Evolutionary conservation across 2,797 vertebrate species (phyloP).

Genomic region (Eidolon dupreanum): DNA sequence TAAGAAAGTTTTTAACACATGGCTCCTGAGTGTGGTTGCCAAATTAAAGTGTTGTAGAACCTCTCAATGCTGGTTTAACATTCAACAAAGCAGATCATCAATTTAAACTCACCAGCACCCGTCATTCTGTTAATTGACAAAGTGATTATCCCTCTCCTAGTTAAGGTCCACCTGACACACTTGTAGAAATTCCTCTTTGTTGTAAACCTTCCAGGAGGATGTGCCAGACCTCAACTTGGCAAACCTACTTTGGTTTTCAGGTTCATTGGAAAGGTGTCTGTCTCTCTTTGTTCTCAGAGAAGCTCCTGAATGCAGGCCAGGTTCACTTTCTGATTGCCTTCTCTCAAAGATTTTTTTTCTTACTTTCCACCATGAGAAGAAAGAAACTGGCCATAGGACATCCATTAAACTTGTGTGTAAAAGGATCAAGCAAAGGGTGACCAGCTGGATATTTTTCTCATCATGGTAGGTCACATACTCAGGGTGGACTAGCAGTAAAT

Average conservation of each 20-base stretch:
- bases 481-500: neutral
- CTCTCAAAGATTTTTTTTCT: neutral
- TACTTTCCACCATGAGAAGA: neutral
- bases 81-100: constrained; percentile 56
- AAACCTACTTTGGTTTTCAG: constrained; percentile 31
- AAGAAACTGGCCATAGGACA: neutral
- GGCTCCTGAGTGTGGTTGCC: neutral
- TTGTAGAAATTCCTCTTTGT: constrained; percentile 50
- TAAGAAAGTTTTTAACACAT: constrained; percentile 10
- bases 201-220: neutral
- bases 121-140: constrained; percentile 53
- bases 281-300: constrained; percentile 21
- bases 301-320: neutral
- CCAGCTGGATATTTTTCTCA: neutral
- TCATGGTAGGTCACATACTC: neutral
- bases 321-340: neutral
- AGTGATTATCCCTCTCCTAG: constrained; percentile 50
- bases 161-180: constrained; percentile 36
- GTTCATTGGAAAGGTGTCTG: neutral
- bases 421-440: neutral
- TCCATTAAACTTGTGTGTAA: neutral
- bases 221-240: neutral
- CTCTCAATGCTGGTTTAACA: constrained; percentile 41
- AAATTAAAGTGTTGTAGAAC: constrained; percentile 44
- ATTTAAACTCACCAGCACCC: constrained; percentile 30